phyloP scores from a whole-genome alignment of 2,113 vertebrate species.

The Poicephalus gulielmi region DNA sequence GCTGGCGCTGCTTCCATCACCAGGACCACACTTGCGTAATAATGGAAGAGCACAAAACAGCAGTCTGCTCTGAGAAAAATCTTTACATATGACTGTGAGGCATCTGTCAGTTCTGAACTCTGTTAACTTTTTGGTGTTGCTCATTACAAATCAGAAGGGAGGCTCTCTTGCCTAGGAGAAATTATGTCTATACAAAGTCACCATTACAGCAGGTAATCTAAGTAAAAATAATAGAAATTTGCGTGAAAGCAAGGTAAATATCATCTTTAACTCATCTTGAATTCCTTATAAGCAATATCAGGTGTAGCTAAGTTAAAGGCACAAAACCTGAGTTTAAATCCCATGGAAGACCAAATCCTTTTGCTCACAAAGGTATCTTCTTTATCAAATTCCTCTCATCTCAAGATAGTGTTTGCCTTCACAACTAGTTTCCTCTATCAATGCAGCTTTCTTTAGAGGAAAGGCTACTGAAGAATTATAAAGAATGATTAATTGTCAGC shows the following conservation, averaged over 20 bases:
- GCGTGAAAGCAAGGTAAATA: background rate
- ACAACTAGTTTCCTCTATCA: background rate
- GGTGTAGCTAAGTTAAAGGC: background rate
- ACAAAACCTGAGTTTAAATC: background rate
- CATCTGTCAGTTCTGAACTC: background rate
- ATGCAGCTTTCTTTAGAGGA: background rate
- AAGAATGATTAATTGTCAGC: background rate
- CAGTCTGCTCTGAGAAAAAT: background rate
- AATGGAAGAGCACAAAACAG: background rate
- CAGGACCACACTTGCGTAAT: background rate
- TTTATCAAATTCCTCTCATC: background rate
- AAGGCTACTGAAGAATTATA: background rate
- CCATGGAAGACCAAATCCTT: background rate
- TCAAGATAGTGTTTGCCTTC: background rate
- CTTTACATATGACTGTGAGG: background rate
- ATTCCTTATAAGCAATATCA: background rate
- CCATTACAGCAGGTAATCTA: background rate
- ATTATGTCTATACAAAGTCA: background rate
- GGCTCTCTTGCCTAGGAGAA: background rate
- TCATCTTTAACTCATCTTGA: background rate
- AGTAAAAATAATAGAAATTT: background rate
- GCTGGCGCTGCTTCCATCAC: background rate
- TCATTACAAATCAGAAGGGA: background rate
- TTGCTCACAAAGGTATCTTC: background rate
- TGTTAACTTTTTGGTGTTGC: background rate